Conservation (phyloP, 2,888 invertebrate genomes). For the Melieria picta region DNA sequence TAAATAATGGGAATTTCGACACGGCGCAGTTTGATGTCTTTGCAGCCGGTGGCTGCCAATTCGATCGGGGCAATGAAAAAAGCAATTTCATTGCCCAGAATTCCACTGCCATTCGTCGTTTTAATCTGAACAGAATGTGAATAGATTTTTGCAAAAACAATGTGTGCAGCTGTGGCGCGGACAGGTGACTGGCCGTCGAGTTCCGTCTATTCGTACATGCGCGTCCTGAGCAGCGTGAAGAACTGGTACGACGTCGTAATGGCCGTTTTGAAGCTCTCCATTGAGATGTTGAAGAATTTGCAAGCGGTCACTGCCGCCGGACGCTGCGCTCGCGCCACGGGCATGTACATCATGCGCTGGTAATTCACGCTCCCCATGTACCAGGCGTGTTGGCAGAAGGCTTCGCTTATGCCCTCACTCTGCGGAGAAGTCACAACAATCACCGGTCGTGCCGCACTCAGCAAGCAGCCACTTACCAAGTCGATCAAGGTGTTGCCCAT, state of each 20-base stretch:
- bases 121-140: neutral
- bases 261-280: constrained; percentile 49
- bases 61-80: too few relatives aligned
- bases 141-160: neutral
- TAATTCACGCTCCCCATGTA: constrained; percentile 44
- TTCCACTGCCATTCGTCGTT: too few relatives aligned
- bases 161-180: too few relatives aligned
- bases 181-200: neutral
- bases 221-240: constrained; percentile 46
- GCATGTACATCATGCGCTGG: constrained; percentile 40
- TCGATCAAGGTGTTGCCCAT: constrained; percentile 44
- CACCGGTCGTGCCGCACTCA: too few relatives aligned
- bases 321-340: constrained; percentile 44
- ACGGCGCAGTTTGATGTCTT: too few relatives aligned
- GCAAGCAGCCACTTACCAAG: constrained; percentile 37
- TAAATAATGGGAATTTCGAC: too few relatives aligned
- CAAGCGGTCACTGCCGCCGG: constrained; percentile 47
- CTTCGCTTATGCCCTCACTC: constrained; percentile 44
- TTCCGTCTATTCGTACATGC: constrained; percentile 38
- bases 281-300: constrained; percentile 48
- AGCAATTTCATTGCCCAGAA: too few relatives aligned
- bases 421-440: neutral
- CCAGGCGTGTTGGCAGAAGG: constrained; percentile 46
- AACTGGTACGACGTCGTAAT: constrained; percentile 48
- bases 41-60: too few relatives aligned